Percentiles rank a stretch among this genome's conserved stretches.
Evolutionary conservation across 2,797 vertebrate genomes (phyloP).

Genomic region (Acanthurus lineatus): DNA sequence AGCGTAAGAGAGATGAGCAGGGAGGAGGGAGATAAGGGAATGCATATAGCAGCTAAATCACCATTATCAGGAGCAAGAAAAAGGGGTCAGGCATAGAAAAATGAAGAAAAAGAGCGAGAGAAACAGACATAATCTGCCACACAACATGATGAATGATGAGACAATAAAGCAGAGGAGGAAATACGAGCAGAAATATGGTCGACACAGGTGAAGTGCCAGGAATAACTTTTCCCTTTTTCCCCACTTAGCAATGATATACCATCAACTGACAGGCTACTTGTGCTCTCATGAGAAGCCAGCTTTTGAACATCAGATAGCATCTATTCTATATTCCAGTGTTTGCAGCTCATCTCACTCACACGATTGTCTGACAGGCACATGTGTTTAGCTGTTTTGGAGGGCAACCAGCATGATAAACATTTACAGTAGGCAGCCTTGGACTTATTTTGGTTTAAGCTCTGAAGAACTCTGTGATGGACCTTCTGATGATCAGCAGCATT

Average conservation of each 20-base stretch:
- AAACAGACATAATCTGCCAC: slow-evolving; percentile 16
- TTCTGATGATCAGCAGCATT: slow-evolving; percentile 39
- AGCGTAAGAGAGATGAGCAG: slow-evolving; percentile 25
- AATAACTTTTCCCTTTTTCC: slow-evolving; percentile 35
- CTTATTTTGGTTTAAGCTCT: slow-evolving; percentile 12
- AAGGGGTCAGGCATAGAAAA: slow-evolving; percentile 9
- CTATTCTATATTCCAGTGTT: slow-evolving; percentile 36
- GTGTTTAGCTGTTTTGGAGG: slow-evolving; percentile 26
- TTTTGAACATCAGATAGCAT: slow-evolving; percentile 39
- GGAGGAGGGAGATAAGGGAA: slow-evolving; percentile 18
- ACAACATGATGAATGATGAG: slow-evolving; percentile 17
- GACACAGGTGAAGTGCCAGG: slow-evolving; percentile 52
- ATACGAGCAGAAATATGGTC: slow-evolving; percentile 43
- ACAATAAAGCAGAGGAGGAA: slow-evolving; percentile 21
- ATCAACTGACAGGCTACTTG: slow-evolving; percentile 37
- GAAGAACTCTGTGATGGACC: slow-evolving; percentile 46
- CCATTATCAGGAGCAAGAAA: slow-evolving; percentile 37
- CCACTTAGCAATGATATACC: slow-evolving; percentile 49
- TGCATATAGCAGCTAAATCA: slow-evolving; percentile 45
- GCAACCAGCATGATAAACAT: slow-evolving; percentile 6
- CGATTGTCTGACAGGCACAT: slow-evolving; percentile 27
- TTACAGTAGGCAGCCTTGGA: neutral
- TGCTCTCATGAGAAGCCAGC: slow-evolving; percentile 43
- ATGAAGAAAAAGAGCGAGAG: slow-evolving; percentile 15
- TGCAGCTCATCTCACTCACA: slow-evolving; percentile 41